phyloP scores from a whole-genome alignment of 2,888 invertebrate species.

The Atethmia centrago region DNA sequence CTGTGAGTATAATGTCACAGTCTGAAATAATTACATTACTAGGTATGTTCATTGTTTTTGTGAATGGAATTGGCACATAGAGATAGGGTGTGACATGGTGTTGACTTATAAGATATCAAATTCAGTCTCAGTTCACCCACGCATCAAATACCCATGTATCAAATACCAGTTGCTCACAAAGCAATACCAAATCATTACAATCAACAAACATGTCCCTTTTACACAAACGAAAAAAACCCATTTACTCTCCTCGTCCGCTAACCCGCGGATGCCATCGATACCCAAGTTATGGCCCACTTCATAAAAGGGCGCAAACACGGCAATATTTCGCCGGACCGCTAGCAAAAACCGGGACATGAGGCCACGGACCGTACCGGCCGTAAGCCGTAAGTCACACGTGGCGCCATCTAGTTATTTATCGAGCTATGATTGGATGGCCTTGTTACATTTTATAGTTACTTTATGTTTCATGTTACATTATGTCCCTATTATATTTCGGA shows the following conservation, averaged over 20 bases:
- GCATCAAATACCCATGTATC: background rate
- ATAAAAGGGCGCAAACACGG: slow-evolving; percentile 56
- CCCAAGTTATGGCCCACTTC: slow-evolving; percentile 49
- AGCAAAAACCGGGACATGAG: slow-evolving; percentile 37
- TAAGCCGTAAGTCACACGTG: slow-evolving; percentile 65
- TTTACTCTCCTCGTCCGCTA: slow-evolving; percentile 34
- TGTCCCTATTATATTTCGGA: slow-evolving; percentile 57
- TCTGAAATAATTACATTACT: too few species aligned
- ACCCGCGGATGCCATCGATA: slow-evolving; percentile 55
- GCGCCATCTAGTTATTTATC: slow-evolving; percentile 69
- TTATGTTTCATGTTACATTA: slow-evolving; percentile 63
- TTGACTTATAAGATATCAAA: background rate
- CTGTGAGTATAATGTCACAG: slow-evolving; percentile 9
- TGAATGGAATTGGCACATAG: too few species aligned
- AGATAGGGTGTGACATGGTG: background rate
- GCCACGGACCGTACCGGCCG: slow-evolving; percentile 21
- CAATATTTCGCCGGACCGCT: slow-evolving; percentile 39
- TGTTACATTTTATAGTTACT: slow-evolving; percentile 67
- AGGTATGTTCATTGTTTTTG: background rate
- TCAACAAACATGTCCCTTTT: slow-evolving; percentile 31
- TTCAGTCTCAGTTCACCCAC: background rate
- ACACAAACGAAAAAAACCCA: slow-evolving; percentile 35
- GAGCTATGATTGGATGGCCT: slow-evolving; percentile 71
- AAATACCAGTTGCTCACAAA: slow-evolving; percentile 36
- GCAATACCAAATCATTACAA: slow-evolving; percentile 25